Conservation (phyloP, 2,113 vertebrate genomes). For the Lasiurus borealis region DNA sequence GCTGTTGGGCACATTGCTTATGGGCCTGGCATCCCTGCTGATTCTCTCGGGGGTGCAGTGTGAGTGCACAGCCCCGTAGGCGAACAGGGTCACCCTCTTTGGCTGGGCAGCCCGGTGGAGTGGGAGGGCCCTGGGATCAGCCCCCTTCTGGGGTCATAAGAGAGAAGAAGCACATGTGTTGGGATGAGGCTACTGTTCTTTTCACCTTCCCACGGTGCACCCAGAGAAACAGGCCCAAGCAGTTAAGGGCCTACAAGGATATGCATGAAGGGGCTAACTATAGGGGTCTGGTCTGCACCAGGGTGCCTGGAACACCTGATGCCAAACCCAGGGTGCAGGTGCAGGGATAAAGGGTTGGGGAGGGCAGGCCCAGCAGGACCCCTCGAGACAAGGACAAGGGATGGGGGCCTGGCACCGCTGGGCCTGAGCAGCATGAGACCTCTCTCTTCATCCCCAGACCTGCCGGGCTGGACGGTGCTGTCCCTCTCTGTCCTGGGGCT, state of each 20-base stretch:
- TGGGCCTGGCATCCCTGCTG: conserved; percentile 92
- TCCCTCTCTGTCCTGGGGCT: conserved; percentile 91
- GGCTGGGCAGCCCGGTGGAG: neutral
- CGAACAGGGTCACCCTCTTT: neutral
- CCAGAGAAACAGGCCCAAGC: neutral
- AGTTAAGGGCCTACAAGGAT: neutral
- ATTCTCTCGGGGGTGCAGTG: conserved; percentile 94
- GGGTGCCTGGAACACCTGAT: neutral
- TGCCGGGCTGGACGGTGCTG: conserved; percentile 87
- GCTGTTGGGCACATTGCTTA: conserved; percentile 91
- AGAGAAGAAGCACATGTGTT: neutral
- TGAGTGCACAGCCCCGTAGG: conserved; percentile 76
- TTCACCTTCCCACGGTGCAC: too few species aligned
- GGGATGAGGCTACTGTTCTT: neutral
- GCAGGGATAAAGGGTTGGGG: neutral
- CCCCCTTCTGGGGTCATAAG: neutral
- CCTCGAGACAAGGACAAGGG: neutral
- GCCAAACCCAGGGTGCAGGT: neutral
- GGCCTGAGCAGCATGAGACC: fast-evolving
- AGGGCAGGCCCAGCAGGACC: neutral
- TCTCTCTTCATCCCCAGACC: conserved; percentile 82
- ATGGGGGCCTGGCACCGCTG: fast-evolving
- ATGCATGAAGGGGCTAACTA: fast-evolving
- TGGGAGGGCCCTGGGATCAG: fast-evolving
- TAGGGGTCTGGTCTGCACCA: too few species aligned